phyloP scores from a whole-genome alignment of 2,888 invertebrate genomes.

The Hypselothyrea guttata region DNA sequence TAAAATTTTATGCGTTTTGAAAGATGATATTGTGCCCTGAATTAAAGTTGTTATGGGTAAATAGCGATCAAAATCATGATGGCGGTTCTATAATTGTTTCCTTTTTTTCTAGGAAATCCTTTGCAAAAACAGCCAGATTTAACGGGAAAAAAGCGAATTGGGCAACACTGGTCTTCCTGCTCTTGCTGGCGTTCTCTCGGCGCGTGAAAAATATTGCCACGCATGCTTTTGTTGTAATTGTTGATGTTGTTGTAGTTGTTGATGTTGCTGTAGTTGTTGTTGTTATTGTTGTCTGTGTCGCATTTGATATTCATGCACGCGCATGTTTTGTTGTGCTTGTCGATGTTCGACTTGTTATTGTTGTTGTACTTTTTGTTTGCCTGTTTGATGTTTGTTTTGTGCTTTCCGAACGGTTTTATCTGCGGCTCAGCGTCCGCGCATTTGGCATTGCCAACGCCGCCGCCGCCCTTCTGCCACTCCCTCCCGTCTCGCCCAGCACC shows the following conservation, averaged over 20 bases:
- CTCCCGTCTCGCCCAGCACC: conserved; percentile 6
- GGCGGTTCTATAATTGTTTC: no score
- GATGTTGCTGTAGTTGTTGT: conserved; percentile 51
- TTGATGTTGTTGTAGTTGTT: conserved; percentile 39
- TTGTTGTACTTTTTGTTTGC: conserved; percentile 68
- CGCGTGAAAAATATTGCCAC: conserved; percentile 78
- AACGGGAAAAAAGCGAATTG: no score
- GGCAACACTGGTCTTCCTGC: no score
- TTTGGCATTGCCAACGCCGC: conserved; percentile 40
- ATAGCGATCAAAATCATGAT: no score
- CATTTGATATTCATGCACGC: conserved; percentile 67
- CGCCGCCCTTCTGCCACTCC: conserved; percentile 14
- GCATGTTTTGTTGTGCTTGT: conserved; percentile 57
- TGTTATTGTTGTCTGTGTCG: conserved; percentile 54
- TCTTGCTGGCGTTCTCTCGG: conserved; percentile 18
- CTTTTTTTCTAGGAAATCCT: no score
- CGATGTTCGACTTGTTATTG: conserved; percentile 45
- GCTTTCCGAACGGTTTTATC: conserved; percentile 78
- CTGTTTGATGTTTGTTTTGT: conserved; percentile 78
- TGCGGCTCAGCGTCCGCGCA: conserved; percentile 75
- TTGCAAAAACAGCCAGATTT: no score
- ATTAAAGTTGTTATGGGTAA: no score
- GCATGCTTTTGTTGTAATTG: conserved; percentile 64
- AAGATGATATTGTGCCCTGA: no score
- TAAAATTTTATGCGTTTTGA: no score